Evolutionary conservation across 2,888 invertebrate species (phyloP), one percentile per base, ranked within the genome.

Genomic region (Camponotus fellah): DNA sequence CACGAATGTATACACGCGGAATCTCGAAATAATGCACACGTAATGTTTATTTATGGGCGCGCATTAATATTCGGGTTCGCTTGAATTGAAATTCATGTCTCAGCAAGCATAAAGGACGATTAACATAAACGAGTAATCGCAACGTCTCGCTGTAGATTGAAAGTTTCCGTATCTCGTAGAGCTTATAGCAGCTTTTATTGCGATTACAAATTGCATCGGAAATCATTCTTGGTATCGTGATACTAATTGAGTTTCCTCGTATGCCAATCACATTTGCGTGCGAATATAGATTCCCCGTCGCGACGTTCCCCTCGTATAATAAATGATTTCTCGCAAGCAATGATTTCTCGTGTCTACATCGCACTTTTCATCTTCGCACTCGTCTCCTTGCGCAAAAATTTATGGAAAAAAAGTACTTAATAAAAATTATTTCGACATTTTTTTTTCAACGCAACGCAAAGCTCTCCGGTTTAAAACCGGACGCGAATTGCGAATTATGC

Each of bases 401-500:
- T 14, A 14, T 62, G 21, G 56, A 60, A 60, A 71, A 66, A 58
- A 43, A 34, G 8, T 34, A n/a, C n/a, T 56, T 56, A 43, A 58
- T 8, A 14, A 71, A 14, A 58, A 53, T 8, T 2, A 53, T 53
- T 8, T 26, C 2, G 26, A 26, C 17, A 49, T 49, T 49, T 53
- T n/a, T 53, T 49, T 49, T 53, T n/a, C 6, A 43, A 26, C 14
- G 66, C 68, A 10, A 76, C 56, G 71, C 40, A 40, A 46, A 12
- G 17, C 32, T 43, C n/a, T 43, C 58, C 34, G n/a, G n/a, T 53
- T 71, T 21, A 71, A 32, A 43, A 79, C 58, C 71, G 71, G 79
- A 79, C 34, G 34, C 71, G 71, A 71, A 77, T 77, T 56, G 32
- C 56, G 21, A 21, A 71, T 79, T 79, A 79, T 72, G 60, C 72